phyloP scores from a whole-genome alignment of 2,797 vertebrate genomes.

The Pipistrellus kuhlii region DNA sequence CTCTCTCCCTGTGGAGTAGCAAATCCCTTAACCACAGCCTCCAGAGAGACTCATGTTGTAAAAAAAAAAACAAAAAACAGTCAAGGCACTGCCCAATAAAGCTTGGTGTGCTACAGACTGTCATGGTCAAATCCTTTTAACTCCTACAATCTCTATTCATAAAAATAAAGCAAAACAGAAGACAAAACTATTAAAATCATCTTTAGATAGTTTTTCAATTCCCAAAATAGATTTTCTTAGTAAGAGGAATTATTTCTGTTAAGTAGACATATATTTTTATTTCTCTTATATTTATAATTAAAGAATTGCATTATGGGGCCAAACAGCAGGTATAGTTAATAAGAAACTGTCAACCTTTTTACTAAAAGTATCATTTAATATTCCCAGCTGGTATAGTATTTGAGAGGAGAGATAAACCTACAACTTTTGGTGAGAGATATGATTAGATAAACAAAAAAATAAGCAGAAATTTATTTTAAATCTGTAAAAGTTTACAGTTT shows the following conservation, averaged over 20 bases:
- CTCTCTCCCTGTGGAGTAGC: background rate
- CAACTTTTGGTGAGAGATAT: background rate
- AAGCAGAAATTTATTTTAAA: background rate
- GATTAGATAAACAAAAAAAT: background rate
- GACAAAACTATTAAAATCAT: background rate
- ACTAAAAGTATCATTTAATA: background rate
- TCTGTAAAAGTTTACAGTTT: background rate
- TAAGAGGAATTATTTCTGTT: background rate
- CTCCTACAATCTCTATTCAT: background rate
- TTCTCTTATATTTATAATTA: background rate
- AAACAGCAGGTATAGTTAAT: background rate
- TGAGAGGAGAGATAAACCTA: background rate
- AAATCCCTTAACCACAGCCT: background rate
- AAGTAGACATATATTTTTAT: background rate
- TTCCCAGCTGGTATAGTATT: background rate
- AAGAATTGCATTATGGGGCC: background rate
- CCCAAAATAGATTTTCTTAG: background rate
- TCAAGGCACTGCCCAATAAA: background rate
- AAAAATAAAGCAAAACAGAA: conserved; percentile 1
- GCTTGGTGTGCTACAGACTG: background rate
- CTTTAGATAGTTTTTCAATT: background rate
- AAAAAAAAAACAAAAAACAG: background rate
- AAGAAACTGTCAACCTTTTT: background rate
- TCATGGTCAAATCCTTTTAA: background rate
- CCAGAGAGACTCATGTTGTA: background rate